phyloP scores from a whole-genome alignment of 1,140 invertebrate genomes.

The Brachionus rubens region DNA sequence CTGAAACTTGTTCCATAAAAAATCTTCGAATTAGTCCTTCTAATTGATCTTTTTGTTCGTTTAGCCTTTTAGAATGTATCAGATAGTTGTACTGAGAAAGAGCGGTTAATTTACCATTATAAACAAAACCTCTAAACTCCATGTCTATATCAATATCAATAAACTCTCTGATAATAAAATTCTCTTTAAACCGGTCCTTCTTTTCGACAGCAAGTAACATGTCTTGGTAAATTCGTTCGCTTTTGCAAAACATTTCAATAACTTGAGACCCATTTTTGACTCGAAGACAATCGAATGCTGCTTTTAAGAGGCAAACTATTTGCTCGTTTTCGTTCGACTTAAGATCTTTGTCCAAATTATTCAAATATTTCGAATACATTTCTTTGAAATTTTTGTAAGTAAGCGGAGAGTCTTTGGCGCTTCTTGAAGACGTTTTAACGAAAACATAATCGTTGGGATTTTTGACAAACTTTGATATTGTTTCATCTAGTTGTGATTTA shows the following conservation, averaged over 20 bases:
- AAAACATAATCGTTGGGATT: slow-evolving; percentile 50
- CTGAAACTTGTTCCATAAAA: slow-evolving; percentile 48
- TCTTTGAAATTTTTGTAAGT: slow-evolving; percentile 50
- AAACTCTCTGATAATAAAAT: slow-evolving; percentile 53
- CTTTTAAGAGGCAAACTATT: slow-evolving; percentile 51
- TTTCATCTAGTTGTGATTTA: slow-evolving; percentile 47
- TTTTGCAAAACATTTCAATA: slow-evolving; percentile 52
- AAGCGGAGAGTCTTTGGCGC: slow-evolving; percentile 54
- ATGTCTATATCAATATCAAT: slow-evolving; percentile 54
- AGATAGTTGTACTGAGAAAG: slow-evolving; percentile 55
- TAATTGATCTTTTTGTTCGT: slow-evolving; percentile 48
- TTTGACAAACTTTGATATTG: slow-evolving; percentile 49
- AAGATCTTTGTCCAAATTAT: slow-evolving; percentile 46
- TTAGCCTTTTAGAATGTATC: slow-evolving; percentile 51
- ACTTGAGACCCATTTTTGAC: slow-evolving; percentile 50
- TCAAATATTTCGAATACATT: slow-evolving; percentile 49
- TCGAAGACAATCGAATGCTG: slow-evolving; percentile 51
- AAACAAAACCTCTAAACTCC: slow-evolving; percentile 56
- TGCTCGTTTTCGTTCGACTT: slow-evolving; percentile 50
- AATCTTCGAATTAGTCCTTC: slow-evolving; percentile 48
- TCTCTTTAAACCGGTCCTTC: slow-evolving; percentile 51
- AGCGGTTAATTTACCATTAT: slow-evolving; percentile 49
- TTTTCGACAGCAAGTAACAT: slow-evolving; percentile 51
- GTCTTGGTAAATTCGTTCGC: slow-evolving; percentile 55
- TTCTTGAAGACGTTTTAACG: slow-evolving; percentile 53